Base-by-base conservation (phyloP, 2,888 invertebrate species). In the Spisula solida region DNA sequence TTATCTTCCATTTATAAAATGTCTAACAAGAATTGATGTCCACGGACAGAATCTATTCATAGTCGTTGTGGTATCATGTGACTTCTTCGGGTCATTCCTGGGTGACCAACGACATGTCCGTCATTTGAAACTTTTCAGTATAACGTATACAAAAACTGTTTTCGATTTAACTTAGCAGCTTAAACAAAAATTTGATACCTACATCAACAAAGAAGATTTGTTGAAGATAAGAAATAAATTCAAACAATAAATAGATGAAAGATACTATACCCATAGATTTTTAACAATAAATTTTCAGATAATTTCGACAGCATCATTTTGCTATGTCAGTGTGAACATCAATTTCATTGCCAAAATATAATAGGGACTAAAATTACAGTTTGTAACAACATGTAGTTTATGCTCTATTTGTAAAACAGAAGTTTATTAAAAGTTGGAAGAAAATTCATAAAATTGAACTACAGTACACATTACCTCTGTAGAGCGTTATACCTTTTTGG, bases 1-100 rank as follows among this genome's bases (percentile, higher is more conserved):
- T 91, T 91, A 91, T 86, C 88, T 89, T 91, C 70, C 91, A 90
- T 91, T 87, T 88, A 82, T 84, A 82, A 90, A 60, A 70, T 88
- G 86, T 91, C 89, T 82, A 34, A 55, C 20, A 34, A 79, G 47
- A 82, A 89, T 88, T 86, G 85, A 91, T 86, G 60, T 78, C 31
- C 66, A 29, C 29, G 82, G 87, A 85, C 75, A 47, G 88, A 82
- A 51, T 60, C 51, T 70, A 87, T 82, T 87, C 81, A 89, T 75
- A 75, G 34, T 34, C 31, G 14, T 75, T 75, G 75, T 75, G 80
- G 47, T 87, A 87, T 89, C 85, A 85, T 79, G 14, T 84, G 82
- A 70, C 66, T 75, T 75, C 41, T 55, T n/a, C 20, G 60, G 89
- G 89, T 89, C 86, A 89, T 29, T 56, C 12, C 29, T 8, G 55